Conservation (phyloP, 2,888 invertebrate species). For the Anarsia innoxiella region DNA sequence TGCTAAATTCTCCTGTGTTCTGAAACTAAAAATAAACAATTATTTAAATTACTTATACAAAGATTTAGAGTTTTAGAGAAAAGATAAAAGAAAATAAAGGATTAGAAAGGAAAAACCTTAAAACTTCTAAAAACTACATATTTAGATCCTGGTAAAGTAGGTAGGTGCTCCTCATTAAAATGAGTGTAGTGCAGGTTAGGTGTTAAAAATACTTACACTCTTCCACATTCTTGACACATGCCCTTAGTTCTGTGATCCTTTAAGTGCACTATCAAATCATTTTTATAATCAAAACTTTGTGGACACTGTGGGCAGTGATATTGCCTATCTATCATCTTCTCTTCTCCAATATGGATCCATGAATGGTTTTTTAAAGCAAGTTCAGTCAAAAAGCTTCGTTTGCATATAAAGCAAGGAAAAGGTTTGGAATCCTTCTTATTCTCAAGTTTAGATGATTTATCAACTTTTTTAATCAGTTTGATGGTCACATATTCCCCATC, state of each 20-base stretch:
- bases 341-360: slow-evolving; percentile 70
- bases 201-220: slow-evolving; percentile 81
- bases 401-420: slow-evolving; percentile 73
- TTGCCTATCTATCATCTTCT: slow-evolving; percentile 30
- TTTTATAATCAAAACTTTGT: slow-evolving; percentile 77
- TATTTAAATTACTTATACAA: no score
- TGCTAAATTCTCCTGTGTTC: slow-evolving; percentile 77
- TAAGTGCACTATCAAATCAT: slow-evolving; percentile 78
- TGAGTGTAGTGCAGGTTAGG: no score
- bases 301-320: slow-evolving; percentile 76
- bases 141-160: no score
- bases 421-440: slow-evolving; percentile 46
- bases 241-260: slow-evolving; percentile 78
- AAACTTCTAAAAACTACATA: no score
- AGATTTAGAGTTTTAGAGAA: no score
- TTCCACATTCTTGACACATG: slow-evolving; percentile 79
- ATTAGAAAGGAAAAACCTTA: no score
- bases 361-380: slow-evolving; percentile 77
- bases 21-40: slow-evolving; percentile 78
- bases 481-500: slow-evolving; percentile 49
- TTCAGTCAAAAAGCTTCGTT: slow-evolving; percentile 72
- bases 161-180: no score
- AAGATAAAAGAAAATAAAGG: no score
- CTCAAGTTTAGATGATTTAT: slow-evolving; percentile 11
- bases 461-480: slow-evolving; percentile 46